Base-by-base conservation (phyloP, 2,113 vertebrate species). In the Thunnus maccoyii region DNA sequence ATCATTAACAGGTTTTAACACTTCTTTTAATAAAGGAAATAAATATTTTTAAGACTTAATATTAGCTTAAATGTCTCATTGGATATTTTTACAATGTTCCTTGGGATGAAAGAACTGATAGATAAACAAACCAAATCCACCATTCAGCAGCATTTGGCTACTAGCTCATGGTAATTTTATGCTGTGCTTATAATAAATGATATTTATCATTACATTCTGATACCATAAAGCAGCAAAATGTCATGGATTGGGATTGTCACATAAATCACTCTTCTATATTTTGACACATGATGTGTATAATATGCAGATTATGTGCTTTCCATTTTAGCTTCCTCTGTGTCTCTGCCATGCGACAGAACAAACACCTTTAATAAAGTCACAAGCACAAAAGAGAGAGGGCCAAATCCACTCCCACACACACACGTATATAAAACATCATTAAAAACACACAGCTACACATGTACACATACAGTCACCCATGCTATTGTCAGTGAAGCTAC, bases 321-420 rank as follows among this genome's bases (percentile, higher is more conserved):
- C 71, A 76, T 88, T 90, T 89, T 85, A 78, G 78, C 81, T 76
- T 72, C 74, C 55, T 87, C 79, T 89, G 74, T 92, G 82, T 85
- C 46, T 82, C 69, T 83, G 82, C 85, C 85, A 85, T 87, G 78
- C 22, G 36, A 83, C 76, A 79, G 65, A 88, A 91, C 81, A 91
- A 90, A 89, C 83, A 89, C 79, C 85, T 89, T 88, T 88, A 90
- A 94, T 94, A 95, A 96, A 96, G 92, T 94, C 96, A 93, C 89
- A 94, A 93, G 94, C 95, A 95, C 94, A 95, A 96, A 96, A 94
- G 96, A 95, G 95, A 96, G 92, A 96, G 92, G 95, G 94, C 95
- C 95, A 94, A 95, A 97, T 96, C 96, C 95, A 95, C 94, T 94
- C 95, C 16, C 80, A 76, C 85, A 87, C 71, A 85, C 90, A 93